A percentile compares a stretch with the other conserved stretches of the same genome.
phyloP scores from a whole-genome alignment of 2,797 vertebrate genomes.

The Lagorchestes hirsutus region DNA sequence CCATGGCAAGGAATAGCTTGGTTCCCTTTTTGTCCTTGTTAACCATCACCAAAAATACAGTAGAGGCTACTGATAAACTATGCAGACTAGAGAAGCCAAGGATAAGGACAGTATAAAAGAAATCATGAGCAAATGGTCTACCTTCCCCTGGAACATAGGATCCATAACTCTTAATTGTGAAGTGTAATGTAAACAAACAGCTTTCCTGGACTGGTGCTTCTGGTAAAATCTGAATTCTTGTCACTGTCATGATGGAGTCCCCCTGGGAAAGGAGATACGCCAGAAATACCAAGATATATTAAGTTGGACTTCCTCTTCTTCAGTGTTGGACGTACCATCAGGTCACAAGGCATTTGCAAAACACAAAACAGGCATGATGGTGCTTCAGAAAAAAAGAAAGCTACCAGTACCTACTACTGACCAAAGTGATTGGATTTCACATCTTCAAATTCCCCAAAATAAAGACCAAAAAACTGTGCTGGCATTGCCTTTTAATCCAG shows the following conservation, averaged over 20 bases:
- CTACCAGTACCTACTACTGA: not conserved
- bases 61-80: constrained; percentile 19
- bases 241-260: not conserved
- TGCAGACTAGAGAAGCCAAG: constrained; percentile 17
- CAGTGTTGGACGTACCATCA: not conserved
- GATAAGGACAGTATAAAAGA: constrained; percentile 4
- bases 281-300: not conserved
- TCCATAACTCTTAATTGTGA: not conserved
- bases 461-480: not conserved
- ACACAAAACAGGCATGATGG: not conserved
- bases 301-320: not conserved
- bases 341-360: not conserved
- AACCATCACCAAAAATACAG: not conserved
- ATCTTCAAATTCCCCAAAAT: not conserved
- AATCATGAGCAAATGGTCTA: not conserved
- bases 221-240: constrained; percentile 4
- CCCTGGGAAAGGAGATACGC: not conserved
- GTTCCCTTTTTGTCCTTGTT: constrained; percentile 23
- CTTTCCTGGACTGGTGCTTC: not conserved
- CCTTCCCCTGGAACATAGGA: not conserved
- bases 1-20: not conserved
- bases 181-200: not conserved
- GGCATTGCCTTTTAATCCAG: not conserved
- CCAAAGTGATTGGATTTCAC: not conserved
- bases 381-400: not conserved